Evolutionary conservation across 2,113 vertebrate species (phyloP).

Genomic region (Choloepus hoffmanni): DNA sequence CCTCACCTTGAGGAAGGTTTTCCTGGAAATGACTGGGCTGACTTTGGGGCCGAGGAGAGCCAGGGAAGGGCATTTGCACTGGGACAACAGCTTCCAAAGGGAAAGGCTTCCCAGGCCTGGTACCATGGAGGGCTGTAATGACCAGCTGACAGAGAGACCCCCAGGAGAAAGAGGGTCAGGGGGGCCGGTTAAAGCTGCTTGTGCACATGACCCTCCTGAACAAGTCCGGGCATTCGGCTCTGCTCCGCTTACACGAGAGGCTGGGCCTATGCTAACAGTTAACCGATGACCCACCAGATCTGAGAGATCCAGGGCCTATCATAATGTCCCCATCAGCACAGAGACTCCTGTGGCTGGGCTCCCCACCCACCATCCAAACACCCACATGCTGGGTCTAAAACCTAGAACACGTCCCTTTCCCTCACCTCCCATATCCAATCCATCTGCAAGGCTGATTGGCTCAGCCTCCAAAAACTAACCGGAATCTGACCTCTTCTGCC

Average conservation of each 20-base stretch:
- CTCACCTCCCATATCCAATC: not conserved
- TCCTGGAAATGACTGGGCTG: not conserved
- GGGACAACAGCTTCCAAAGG: not conserved
- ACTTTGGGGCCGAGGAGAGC: not conserved
- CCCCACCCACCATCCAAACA: not conserved
- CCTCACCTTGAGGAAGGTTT: not conserved
- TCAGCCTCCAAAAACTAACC: not conserved
- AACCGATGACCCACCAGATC: accelerated
- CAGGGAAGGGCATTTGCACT: not conserved
- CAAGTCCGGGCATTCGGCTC: not conserved
- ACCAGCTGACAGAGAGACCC: not conserved
- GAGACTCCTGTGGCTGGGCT: not conserved
- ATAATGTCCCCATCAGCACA: not conserved
- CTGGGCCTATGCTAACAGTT: not conserved
- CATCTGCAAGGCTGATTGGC: not conserved
- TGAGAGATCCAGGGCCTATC: not conserved
- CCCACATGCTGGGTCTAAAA: not conserved
- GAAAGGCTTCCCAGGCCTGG: not conserved
- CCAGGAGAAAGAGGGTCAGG: not conserved
- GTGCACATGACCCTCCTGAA: not conserved
- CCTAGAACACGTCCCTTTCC: not conserved
- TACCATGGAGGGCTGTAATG: too few relatives aligned
- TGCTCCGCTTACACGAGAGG: not conserved
- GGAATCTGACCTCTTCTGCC: not conserved
- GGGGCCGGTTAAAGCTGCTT: not conserved